Conservation (phyloP, 2,888 invertebrate genomes). For the Geotrupes spiniger region DNA sequence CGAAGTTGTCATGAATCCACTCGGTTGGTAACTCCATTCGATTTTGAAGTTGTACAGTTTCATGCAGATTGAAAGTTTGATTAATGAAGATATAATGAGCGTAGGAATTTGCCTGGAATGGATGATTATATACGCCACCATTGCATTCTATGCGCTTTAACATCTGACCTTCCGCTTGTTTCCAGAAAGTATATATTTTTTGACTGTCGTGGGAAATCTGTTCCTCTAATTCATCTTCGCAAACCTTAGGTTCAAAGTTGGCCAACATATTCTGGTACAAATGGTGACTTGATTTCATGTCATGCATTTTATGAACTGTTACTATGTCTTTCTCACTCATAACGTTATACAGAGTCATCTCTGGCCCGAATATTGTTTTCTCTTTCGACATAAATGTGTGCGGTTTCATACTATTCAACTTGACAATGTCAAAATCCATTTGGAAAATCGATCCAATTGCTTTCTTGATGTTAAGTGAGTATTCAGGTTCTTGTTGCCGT, state of each 20-base stretch:
- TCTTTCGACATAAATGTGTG: constrained; percentile 41
- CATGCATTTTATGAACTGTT: constrained; percentile 40
- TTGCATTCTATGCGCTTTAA: constrained; percentile 31
- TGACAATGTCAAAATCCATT: constrained; percentile 39
- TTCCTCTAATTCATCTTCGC: constrained; percentile 38
- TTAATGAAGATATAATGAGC: constrained; percentile 46
- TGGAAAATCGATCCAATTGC: constrained; percentile 49
- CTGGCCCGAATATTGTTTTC: constrained; percentile 46
- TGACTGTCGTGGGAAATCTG: constrained; percentile 34
- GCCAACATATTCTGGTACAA: constrained; percentile 36
- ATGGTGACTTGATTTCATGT: constrained; percentile 34
- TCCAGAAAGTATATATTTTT: constrained; percentile 27
- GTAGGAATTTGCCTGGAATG: constrained; percentile 36
- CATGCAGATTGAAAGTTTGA: constrained; percentile 44
- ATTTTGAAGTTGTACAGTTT: constrained; percentile 29
- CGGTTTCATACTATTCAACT: constrained; percentile 29
- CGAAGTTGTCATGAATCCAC: constrained; percentile 12
- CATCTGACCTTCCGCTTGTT: constrained; percentile 5
- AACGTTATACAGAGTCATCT: constrained; percentile 42
- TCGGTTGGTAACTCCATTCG: constrained; percentile 11
- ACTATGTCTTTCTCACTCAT: constrained; percentile 32
- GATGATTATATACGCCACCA: constrained; percentile 35
- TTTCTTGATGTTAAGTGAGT: constrained; percentile 49
- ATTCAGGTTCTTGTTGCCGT: constrained; percentile 39
- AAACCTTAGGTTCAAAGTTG: constrained; percentile 34